Evolutionary conservation across 2,113 vertebrate species (phyloP).

Genomic region (Ahaetulla prasina): DNA sequence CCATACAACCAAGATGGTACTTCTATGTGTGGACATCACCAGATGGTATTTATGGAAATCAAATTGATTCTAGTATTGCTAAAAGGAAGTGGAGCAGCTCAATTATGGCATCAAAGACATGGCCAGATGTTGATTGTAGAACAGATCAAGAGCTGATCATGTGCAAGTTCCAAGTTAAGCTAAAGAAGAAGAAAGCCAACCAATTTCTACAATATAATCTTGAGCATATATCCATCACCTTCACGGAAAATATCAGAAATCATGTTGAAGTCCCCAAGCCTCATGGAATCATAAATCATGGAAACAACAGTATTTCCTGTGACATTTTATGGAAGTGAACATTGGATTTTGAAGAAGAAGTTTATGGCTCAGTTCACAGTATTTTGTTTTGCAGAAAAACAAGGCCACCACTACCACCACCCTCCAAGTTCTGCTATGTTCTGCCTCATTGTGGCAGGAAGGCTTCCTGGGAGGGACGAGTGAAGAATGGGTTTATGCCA

Average conservation of each 20-base stretch:
- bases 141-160: neutral
- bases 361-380: neutral
- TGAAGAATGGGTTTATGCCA: neutral
- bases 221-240: neutral
- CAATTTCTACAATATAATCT: neutral
- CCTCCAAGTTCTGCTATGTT: neutral
- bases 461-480: neutral
- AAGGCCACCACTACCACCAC: fast-evolving
- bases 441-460: neutral
- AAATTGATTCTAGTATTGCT: neutral
- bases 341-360: neutral
- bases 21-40: neutral
- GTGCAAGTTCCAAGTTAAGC: neutral
- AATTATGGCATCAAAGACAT: neutral
- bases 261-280: neutral
- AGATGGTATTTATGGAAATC: neutral
- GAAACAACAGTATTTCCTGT: neutral
- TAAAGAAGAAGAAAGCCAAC: neutral
- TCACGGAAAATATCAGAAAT: neutral
- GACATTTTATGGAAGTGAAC: neutral
- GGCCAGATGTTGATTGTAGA: neutral
- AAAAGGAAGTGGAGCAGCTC: neutral
- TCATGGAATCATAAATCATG: neutral
- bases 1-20: neutral
- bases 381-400: neutral